These are phyloP conservation scores for Stramonita haemastoma DNA, from an alignment of 2,888 invertebrate genomes.

Conservation along the genomic window DNA sequence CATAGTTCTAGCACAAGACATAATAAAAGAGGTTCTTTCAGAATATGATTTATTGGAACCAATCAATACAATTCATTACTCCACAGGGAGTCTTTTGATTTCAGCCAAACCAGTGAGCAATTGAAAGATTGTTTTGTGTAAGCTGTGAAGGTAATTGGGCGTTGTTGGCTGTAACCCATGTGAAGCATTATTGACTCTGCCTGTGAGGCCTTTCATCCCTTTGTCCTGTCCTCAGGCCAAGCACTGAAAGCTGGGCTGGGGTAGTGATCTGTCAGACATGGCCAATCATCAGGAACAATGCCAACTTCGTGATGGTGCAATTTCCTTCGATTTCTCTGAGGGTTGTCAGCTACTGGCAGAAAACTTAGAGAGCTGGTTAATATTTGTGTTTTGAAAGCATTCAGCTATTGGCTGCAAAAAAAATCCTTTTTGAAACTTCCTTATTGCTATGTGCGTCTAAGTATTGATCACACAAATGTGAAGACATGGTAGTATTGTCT, in stretches of 20 bases:
- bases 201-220: neutral
- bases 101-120: neutral
- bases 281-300: neutral
- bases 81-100: neutral
- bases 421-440: too few relatives aligned
- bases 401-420: too few relatives aligned
- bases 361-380: neutral
- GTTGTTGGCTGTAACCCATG: neutral
- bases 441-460: too few relatives aligned
- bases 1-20: too few relatives aligned
- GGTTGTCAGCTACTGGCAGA: neutral
- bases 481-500: too few relatives aligned
- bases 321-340: too few relatives aligned
- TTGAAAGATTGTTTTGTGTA: neutral
- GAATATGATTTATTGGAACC: too few relatives aligned
- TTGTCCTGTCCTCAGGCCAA: neutral
- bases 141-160: slow-evolving; percentile 16
- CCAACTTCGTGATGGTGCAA: neutral
- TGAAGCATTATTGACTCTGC: slow-evolving; percentile 27
- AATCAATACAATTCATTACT: too few relatives aligned
- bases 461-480: too few relatives aligned
- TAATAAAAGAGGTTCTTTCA: too few relatives aligned
- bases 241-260: neutral
- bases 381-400: too few relatives aligned
- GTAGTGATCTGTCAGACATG: neutral